Conservation (phyloP, 2,888 invertebrate species). For the Drosophila fulvimacula region DNA sequence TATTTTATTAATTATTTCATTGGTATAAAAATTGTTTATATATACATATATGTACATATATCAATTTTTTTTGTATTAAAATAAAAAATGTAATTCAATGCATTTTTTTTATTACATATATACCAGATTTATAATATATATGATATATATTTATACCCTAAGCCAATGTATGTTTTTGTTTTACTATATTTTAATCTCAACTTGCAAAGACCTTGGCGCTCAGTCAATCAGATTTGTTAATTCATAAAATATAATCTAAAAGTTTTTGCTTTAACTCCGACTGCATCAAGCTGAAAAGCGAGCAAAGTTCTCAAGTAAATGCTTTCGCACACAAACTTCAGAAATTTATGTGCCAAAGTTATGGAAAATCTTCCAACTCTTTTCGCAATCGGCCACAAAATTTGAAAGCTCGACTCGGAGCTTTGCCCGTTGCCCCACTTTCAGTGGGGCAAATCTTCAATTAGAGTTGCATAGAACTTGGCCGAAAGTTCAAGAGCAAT, state of each 20-base stretch:
- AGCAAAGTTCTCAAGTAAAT: conserved; percentile 1
- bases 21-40: too few species aligned
- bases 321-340: conserved; percentile 24
- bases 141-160: background rate
- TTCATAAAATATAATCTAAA: background rate
- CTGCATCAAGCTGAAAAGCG: background rate
- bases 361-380: conserved; percentile 23
- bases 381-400: conserved; percentile 30
- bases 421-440: conserved; percentile 4
- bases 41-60: too few species aligned
- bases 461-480: conserved; percentile 54
- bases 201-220: background rate
- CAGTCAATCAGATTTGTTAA: background rate
- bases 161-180: background rate
- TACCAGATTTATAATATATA: background rate
- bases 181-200: background rate
- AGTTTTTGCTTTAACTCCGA: background rate
- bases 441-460: conserved; percentile 55
- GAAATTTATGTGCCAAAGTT: conserved; percentile 21
- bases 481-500: conserved; percentile 51
- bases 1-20: too few species aligned
- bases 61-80: too few species aligned
- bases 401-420: conserved; percentile 41
- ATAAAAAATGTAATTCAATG: too few species aligned
- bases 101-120: background rate